These are phyloP conservation scores for Chironomus tentans DNA, from an alignment of 2,888 invertebrate species.

Conservation along the genomic window DNA sequence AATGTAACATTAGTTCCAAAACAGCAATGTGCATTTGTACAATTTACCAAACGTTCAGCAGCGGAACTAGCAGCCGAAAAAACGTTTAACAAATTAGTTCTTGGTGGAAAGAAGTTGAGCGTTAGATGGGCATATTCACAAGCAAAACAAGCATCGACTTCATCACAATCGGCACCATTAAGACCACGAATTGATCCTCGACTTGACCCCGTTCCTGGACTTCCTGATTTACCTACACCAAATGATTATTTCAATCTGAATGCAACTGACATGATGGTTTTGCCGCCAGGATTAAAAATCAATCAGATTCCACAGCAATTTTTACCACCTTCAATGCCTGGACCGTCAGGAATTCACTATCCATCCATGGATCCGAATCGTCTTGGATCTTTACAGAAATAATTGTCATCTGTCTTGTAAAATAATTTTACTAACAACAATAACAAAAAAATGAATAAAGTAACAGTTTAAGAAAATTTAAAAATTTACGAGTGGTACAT, in stretches of 20 bases:
- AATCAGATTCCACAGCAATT: slow-evolving; percentile 41
- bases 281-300: slow-evolving; percentile 42
- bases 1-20: slow-evolving; percentile 84
- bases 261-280: slow-evolving; percentile 39
- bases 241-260: slow-evolving; percentile 56
- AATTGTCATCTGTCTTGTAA: slow-evolving; percentile 4
- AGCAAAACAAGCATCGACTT: slow-evolving; percentile 52
- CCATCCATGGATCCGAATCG: slow-evolving; percentile 95
- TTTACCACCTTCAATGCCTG: slow-evolving; percentile 43
- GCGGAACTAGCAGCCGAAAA: slow-evolving; percentile 92
- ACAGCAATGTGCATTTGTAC: slow-evolving; percentile 95
- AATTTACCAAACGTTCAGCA: slow-evolving; percentile 81
- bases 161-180: slow-evolving; percentile 28
- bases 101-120: slow-evolving; percentile 79
- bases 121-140: slow-evolving; percentile 99
- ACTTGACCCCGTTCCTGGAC: slow-evolving; percentile 66
- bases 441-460: slow-evolving; percentile 2
- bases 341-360: slow-evolving; percentile 67
- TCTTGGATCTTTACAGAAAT: slow-evolving; percentile 58
- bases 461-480: too few species aligned
- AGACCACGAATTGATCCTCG: slow-evolving; percentile 46
- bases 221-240: slow-evolving; percentile 49
- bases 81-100: slow-evolving; percentile 83
- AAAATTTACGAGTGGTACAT: too few species aligned
- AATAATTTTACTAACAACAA: slow-evolving; percentile 1